These are phyloP conservation scores for Prietella phreatophila DNA, from an alignment of 2,113 vertebrate genomes.

Conservation along the genomic window DNA sequence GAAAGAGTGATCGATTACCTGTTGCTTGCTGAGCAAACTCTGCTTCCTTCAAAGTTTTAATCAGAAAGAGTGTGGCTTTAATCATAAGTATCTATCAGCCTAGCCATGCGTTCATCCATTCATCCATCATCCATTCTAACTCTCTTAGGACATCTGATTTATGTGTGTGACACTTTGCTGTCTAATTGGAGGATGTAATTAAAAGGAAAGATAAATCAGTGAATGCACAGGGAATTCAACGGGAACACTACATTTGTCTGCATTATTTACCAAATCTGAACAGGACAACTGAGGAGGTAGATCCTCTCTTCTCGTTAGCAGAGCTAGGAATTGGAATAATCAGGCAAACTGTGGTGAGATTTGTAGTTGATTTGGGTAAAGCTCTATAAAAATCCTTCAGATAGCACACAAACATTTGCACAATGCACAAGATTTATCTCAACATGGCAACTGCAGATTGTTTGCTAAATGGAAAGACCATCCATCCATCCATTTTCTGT, in stretches of 20 bases:
- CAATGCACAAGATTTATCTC: neutral
- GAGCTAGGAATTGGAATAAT: neutral
- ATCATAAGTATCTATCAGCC: conserved; percentile 31
- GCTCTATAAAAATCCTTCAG: neutral
- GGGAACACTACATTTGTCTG: neutral
- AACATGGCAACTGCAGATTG: neutral
- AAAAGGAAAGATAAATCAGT: conserved; percentile 18
- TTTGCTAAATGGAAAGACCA: neutral
- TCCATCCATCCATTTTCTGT: too few species aligned
- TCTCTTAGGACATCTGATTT: conserved; percentile 27
- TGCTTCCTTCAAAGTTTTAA: conserved; percentile 24
- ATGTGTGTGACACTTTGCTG: conserved; percentile 31
- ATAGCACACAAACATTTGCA: neutral
- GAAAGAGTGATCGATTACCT: neutral
- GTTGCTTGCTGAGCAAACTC: conserved; percentile 12
- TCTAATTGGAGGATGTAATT: conserved; percentile 37
- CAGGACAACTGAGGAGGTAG: neutral
- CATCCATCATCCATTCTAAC: conserved; percentile 19
- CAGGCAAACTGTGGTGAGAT: neutral
- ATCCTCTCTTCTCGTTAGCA: neutral
- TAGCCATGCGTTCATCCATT: conserved; percentile 5
- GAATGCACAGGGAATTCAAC: neutral
- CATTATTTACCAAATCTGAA: neutral
- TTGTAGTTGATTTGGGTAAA: neutral
- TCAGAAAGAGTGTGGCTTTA: conserved; percentile 27